A percentile compares a stretch with the other conserved stretches of the same genome.
Evolutionary conservation across 2,113 vertebrate genomes (phyloP).

Genomic region (Actenoides lindsayi): DNA sequence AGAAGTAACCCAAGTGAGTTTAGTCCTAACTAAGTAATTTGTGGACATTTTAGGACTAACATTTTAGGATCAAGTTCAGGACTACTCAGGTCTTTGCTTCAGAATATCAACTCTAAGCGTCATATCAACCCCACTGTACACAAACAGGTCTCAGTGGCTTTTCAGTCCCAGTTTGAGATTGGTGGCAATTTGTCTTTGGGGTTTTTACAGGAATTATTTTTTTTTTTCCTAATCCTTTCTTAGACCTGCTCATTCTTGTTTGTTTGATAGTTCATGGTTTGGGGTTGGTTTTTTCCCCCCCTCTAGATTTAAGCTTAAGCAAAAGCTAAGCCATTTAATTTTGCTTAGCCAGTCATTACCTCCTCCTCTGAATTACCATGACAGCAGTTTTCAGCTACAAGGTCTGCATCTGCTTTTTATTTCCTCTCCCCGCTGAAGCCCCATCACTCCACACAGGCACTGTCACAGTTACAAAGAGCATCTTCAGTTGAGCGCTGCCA

Average conservation of each 20-base stretch:
- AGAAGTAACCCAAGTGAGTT: not conserved
- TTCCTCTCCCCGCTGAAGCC: not conserved
- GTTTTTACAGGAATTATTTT: not conserved
- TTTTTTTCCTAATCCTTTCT: not conserved
- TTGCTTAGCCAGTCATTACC: not conserved
- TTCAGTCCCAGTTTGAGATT: not conserved
- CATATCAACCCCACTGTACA: too few relatives aligned
- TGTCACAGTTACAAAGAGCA: not conserved
- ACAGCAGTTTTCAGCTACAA: not conserved
- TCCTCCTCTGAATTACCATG: not conserved
- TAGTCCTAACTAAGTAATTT: not conserved
- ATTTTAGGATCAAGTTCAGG: not conserved
- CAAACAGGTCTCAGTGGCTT: too few relatives aligned
- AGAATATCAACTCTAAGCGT: not conserved
- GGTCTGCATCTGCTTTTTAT: not conserved
- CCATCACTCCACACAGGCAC: not conserved
- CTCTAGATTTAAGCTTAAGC: not conserved
- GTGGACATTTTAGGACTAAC: not conserved
- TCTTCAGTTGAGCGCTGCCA: not conserved
- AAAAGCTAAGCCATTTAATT: not conserved
- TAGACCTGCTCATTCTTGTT: not conserved
- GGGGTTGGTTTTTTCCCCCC: not conserved
- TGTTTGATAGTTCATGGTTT: not conserved
- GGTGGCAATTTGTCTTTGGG: too few relatives aligned
- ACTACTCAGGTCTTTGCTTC: not conserved